These are phyloP conservation scores for Thunnus maccoyii DNA, from an alignment of 2,113 vertebrate species.

Conservation along the genomic window DNA sequence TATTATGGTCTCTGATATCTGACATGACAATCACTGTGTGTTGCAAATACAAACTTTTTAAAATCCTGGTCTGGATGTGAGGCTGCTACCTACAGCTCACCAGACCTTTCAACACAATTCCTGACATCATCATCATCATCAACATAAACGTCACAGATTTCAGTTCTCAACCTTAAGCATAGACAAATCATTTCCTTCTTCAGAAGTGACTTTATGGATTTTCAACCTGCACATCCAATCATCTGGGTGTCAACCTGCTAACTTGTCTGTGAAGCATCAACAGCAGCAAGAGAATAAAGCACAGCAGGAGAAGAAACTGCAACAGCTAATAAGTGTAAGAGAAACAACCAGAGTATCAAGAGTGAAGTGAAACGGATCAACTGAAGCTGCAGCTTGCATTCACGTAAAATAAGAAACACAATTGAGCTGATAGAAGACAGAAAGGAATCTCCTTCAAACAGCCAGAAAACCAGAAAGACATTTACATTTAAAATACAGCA, in stretches of 20 bases:
- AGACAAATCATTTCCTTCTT: not conserved
- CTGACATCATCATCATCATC: not conserved
- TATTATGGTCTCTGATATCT: not conserved
- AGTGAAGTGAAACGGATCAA: constrained; percentile 25
- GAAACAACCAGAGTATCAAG: constrained; percentile 14
- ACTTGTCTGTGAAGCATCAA: constrained; percentile 20
- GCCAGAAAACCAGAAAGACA: constrained; percentile 35
- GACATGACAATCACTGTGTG: not conserved
- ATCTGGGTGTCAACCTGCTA: not conserved
- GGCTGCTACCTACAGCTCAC: constrained; percentile 13
- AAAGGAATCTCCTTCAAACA: constrained; percentile 24
- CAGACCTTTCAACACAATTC: constrained; percentile 1
- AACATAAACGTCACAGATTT: not conserved
- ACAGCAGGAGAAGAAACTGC: constrained; percentile 20
- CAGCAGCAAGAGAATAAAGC: constrained; percentile 36
- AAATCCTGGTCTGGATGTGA: not conserved
- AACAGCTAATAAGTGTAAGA: constrained; percentile 26
- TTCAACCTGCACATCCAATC: constrained; percentile 1
- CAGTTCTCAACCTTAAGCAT: constrained; percentile 5
- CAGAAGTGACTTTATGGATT: not conserved
- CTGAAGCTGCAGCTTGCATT: constrained; percentile 13
- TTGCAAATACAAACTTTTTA: not conserved
- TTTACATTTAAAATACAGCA: constrained; percentile 7
- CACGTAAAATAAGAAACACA: constrained; percentile 20
- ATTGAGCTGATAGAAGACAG: constrained; percentile 18